Conservation (phyloP, 2,888 invertebrate genomes). For the Nomada lathburiana region DNA sequence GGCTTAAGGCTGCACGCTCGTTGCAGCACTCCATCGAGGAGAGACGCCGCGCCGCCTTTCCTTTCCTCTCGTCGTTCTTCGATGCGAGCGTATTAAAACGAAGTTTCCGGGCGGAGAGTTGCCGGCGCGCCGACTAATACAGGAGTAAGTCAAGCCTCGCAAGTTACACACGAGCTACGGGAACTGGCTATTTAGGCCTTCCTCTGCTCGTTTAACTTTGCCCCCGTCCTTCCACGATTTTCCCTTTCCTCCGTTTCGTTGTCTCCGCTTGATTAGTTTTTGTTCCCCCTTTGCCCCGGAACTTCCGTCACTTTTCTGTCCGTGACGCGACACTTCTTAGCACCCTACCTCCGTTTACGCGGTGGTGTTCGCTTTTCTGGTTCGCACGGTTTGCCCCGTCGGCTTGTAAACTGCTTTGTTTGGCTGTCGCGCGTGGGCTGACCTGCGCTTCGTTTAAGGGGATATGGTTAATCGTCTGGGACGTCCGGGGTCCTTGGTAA, state of each 20-base stretch:
- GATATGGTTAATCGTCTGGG: no score
- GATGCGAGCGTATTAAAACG: conserved; percentile 75
- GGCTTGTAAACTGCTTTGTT: not conserved
- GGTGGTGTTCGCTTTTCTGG: not conserved
- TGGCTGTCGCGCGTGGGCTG: not conserved
- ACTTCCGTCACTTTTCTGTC: not conserved
- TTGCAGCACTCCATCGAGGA: conserved; percentile 21
- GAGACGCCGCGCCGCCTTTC: conserved; percentile 32
- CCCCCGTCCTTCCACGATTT: conserved; percentile 9
- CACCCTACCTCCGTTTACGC: not conserved
- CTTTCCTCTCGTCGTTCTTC: conserved; percentile 52
- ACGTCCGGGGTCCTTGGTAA: no score
- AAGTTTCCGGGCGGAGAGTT: conserved; percentile 71
- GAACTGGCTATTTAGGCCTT: conserved; percentile 71
- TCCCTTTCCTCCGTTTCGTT: not conserved
- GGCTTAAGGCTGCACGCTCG: conserved; percentile 51
- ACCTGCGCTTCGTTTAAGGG: no score
- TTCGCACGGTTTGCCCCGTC: not conserved
- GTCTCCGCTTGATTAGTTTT: not conserved
- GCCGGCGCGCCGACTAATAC: conserved; percentile 71
- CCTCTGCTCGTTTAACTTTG: conserved; percentile 67
- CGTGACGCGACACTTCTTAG: not conserved
- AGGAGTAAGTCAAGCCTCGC: conserved; percentile 79
- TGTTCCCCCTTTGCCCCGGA: not conserved
- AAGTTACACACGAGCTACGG: conserved; percentile 75